Percentiles rank a stretch among this genome's conserved stretches.
Evolutionary conservation across 1,140 invertebrate genomes (phyloP).

Genomic region (Lanistes nyassanus): DNA sequence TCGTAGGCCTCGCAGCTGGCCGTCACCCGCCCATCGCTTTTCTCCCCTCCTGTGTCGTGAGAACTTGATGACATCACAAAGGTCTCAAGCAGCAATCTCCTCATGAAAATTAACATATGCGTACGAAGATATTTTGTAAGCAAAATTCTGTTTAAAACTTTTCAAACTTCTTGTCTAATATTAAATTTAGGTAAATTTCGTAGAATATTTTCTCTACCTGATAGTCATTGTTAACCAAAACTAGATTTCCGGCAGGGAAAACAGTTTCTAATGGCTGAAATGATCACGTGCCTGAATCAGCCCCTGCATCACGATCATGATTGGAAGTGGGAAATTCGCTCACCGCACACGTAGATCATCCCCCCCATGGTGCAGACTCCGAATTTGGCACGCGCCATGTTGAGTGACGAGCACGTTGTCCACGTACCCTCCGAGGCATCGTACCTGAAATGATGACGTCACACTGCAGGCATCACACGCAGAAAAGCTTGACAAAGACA

Average conservation of each 20-base stretch:
- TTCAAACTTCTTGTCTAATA: too few relatives aligned
- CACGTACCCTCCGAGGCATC: conserved; percentile 38
- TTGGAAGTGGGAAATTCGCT: too few relatives aligned
- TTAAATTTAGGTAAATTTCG: too few relatives aligned
- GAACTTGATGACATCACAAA: neutral
- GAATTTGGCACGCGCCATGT: conserved; percentile 38
- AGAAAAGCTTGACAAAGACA: too few relatives aligned
- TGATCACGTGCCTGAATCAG: too few relatives aligned
- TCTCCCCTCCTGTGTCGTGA: conserved; percentile 41
- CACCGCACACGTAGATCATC: conserved; percentile 43
- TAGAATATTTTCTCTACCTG: too few relatives aligned
- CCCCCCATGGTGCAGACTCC: conserved; percentile 33
- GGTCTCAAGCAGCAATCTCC: neutral
- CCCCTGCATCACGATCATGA: too few relatives aligned
- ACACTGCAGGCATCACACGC: too few relatives aligned
- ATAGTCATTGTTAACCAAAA: too few relatives aligned
- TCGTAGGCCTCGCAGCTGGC: conserved; percentile 46
- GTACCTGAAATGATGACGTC: conserved; percentile 33
- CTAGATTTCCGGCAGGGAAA: too few relatives aligned
- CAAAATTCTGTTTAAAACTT: too few relatives aligned
- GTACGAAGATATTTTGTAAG: neutral
- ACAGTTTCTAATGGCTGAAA: too few relatives aligned
- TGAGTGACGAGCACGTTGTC: conserved; percentile 34
- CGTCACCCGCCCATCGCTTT: conserved; percentile 36
- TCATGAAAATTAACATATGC: neutral